A percentile compares a stretch with the other conserved stretches of the same genome.
These are phyloP conservation scores for Fabriciana adippe DNA, from an alignment of 2,888 invertebrate genomes.

Conservation along the genomic window DNA sequence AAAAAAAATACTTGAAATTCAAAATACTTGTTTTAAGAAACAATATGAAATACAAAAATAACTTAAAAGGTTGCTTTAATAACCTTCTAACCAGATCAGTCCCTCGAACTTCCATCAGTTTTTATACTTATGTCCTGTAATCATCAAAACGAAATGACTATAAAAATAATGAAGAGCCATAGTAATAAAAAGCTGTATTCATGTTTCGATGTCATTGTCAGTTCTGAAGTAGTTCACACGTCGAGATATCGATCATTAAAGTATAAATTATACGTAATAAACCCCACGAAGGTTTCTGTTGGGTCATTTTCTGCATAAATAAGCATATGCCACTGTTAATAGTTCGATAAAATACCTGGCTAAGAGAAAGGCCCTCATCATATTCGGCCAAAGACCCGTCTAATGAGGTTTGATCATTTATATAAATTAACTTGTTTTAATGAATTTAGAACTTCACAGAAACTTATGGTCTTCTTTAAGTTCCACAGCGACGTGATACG, in stretches of 20 bases:
- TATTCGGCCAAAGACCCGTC: constrained; percentile 16
- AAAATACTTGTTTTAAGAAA: constrained; percentile 4
- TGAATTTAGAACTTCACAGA: constrained; percentile 12
- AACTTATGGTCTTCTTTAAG: constrained; percentile 1
- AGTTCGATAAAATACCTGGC: no score
- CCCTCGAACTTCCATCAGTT: no score
- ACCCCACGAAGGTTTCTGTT: constrained; percentile 24
- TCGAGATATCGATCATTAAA: constrained; percentile 40
- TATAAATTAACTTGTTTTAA: constrained; percentile 18
- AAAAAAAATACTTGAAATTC: no score
- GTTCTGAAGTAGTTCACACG: constrained; percentile 41
- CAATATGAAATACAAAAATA: constrained; percentile 29
- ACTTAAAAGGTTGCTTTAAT: constrained; percentile 8
- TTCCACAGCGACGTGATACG: no score
- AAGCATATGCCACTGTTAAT: constrained; percentile 17
- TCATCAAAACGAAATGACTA: constrained; percentile 40
- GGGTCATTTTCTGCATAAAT: constrained; percentile 25
- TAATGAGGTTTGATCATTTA: constrained; percentile 21
- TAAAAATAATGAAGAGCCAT: constrained; percentile 45
- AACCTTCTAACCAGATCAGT: no score
- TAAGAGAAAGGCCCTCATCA: constrained; percentile 9
- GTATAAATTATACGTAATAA: constrained; percentile 37
- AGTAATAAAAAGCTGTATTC: constrained; percentile 44
- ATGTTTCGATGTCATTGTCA: constrained; percentile 41
- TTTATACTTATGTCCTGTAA: constrained; percentile 4